Evolutionary conservation across 2,113 vertebrate species (phyloP).

Genomic region (Otus sunia): DNA sequence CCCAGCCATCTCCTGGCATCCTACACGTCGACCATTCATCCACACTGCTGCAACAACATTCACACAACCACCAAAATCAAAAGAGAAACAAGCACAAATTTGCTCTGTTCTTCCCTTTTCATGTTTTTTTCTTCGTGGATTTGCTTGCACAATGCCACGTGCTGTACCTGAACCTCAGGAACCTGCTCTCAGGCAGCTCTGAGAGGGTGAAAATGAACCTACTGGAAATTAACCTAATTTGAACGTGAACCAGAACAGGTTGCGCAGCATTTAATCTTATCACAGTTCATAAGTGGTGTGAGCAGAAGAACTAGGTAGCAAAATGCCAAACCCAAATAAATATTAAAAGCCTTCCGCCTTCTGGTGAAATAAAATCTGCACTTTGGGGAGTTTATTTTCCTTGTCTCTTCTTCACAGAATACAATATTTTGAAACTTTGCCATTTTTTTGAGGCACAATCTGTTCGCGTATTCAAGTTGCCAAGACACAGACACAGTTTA

Average conservation of each 20-base stretch:
- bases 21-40: neutral
- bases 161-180: neutral
- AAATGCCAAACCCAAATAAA: conserved; percentile 55
- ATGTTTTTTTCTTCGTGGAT: neutral
- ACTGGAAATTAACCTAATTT: neutral
- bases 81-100: neutral
- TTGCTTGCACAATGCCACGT: neutral
- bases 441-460: conserved; percentile 61
- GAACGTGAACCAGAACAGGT: neutral
- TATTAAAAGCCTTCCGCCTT: conserved; percentile 11
- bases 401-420: conserved; percentile 46
- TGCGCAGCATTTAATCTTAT: neutral
- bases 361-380: conserved; percentile 22
- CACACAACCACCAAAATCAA: neutral
- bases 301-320: conserved; percentile 5
- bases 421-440: conserved; percentile 65
- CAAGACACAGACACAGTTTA: conserved; percentile 30
- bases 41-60: neutral
- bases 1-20: neutral
- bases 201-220: neutral
- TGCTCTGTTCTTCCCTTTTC: neutral
- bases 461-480: neutral
- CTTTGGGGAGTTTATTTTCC: conserved; percentile 63
- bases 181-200: neutral
- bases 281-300: neutral